Percentiles rank a stretch among this genome's conserved stretches.
phyloP scores from a whole-genome alignment of 2,797 vertebrate species.

The Thunnus albacares region DNA sequence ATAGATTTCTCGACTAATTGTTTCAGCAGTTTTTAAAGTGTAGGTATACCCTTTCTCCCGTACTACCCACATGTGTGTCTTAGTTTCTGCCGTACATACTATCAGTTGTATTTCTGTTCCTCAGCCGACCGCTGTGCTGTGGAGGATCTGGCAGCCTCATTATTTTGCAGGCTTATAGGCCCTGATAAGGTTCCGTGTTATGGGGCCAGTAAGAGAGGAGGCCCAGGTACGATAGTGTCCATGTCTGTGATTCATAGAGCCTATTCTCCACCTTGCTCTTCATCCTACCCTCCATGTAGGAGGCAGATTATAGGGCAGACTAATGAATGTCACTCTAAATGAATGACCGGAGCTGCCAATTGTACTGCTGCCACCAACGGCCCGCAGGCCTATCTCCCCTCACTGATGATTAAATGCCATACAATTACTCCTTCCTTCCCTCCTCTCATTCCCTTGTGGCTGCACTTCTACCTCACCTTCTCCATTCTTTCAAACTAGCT shows the following conservation, averaged over 20 bases:
- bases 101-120: slow-evolving; percentile 27
- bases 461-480: slow-evolving; percentile 40
- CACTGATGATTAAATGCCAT: slow-evolving; percentile 68
- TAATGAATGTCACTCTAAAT: slow-evolving; percentile 76
- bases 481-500: slow-evolving; percentile 55
- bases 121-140: neutral
- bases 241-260: slow-evolving; percentile 62
- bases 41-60: neutral
- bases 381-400: slow-evolving; percentile 49
- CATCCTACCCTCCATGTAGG: slow-evolving; percentile 55
- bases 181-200: slow-evolving; percentile 49
- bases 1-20: no score
- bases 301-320: slow-evolving; percentile 67
- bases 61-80: neutral
- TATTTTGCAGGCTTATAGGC: slow-evolving; percentile 47
- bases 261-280: slow-evolving; percentile 51
- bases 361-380: slow-evolving; percentile 31
- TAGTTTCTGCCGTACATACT: neutral
- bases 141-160: slow-evolving; percentile 25
- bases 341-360: slow-evolving; percentile 65
- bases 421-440: slow-evolving; percentile 41
- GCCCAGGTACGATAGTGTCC: slow-evolving; percentile 55
- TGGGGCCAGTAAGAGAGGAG: slow-evolving; percentile 23
- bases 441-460: slow-evolving; percentile 26
- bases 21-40: neutral